phyloP scores from a whole-genome alignment of 2,888 invertebrate species.

The Spodoptera picta region DNA sequence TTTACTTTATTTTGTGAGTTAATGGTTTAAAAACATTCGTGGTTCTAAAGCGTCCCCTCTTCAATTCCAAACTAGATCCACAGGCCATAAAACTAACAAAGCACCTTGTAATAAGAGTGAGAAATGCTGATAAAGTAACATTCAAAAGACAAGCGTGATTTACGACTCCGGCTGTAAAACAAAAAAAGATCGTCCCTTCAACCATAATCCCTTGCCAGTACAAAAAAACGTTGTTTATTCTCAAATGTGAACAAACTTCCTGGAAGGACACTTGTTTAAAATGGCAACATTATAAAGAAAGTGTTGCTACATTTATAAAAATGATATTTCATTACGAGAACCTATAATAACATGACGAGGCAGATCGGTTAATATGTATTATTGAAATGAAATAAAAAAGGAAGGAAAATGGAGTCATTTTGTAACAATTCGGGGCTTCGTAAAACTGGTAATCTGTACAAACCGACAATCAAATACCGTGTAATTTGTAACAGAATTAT shows the following conservation, averaged over 20 bases:
- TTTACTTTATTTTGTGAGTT: too few species aligned
- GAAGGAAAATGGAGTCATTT: slow-evolving; percentile 83
- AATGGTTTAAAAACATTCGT: slow-evolving; percentile 16
- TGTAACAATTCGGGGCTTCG: slow-evolving; percentile 77
- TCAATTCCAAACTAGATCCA: slow-evolving; percentile 28
- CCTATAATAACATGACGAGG: slow-evolving; percentile 78
- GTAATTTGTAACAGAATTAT: slow-evolving; percentile 85
- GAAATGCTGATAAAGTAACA: slow-evolving; percentile 49
- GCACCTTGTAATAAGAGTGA: slow-evolving; percentile 45
- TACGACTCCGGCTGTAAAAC: slow-evolving; percentile 55
- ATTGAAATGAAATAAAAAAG: slow-evolving; percentile 77
- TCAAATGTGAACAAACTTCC: slow-evolving; percentile 54
- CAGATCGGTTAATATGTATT: slow-evolving; percentile 81
- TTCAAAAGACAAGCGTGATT: slow-evolving; percentile 56
- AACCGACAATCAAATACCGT: slow-evolving; percentile 81
- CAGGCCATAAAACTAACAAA: slow-evolving; percentile 50
- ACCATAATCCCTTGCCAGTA: slow-evolving; percentile 49
- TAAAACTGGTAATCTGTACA: slow-evolving; percentile 85
- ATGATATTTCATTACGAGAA: slow-evolving; percentile 77
- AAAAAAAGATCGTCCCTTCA: slow-evolving; percentile 50
- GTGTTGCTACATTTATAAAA: slow-evolving; percentile 70
- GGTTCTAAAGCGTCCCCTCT: slow-evolving; percentile 4
- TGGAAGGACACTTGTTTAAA: slow-evolving; percentile 58
- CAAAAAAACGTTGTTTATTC: slow-evolving; percentile 56
- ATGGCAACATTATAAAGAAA: slow-evolving; percentile 65